phyloP scores from a whole-genome alignment of 2,113 vertebrate genomes.

The Smithornis capensis region DNA sequence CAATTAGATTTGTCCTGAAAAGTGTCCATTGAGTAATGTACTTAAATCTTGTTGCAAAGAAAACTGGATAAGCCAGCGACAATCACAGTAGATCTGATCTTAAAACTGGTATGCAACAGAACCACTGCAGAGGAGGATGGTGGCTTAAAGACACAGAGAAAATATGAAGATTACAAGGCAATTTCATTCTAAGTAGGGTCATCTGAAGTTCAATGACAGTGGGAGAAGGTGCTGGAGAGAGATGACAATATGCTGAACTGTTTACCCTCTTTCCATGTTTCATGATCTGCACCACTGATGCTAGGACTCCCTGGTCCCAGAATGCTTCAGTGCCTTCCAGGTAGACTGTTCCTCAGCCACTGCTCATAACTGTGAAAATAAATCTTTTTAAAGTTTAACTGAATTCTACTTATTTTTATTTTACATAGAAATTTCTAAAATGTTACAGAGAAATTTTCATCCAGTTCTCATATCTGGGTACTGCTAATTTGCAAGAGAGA shows the following conservation, averaged over 20 bases:
- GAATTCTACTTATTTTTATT: neutral
- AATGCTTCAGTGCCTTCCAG: neutral
- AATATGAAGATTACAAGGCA: neutral
- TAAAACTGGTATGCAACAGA: neutral
- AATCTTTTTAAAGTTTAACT: neutral
- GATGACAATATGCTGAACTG: neutral
- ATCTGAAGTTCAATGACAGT: neutral
- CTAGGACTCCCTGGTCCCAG: neutral
- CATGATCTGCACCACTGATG: accelerated
- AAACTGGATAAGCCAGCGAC: neutral
- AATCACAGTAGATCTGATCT: neutral
- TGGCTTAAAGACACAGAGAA: neutral
- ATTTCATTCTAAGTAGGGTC: neutral
- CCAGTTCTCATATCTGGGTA: neutral
- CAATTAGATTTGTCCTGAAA: neutral
- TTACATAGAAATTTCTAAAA: neutral
- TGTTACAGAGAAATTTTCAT: neutral
- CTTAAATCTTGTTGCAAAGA: neutral
- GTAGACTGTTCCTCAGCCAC: neutral
- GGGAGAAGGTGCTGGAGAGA: neutral
- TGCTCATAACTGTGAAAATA: neutral
- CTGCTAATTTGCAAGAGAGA: neutral
- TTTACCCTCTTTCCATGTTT: neutral
- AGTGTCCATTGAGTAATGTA: neutral
- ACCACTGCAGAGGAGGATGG: neutral